Percentiles rank a stretch among this genome's conserved stretches.
Conservation (phyloP, 2,113 vertebrate genomes). For the Oncorhynchus clarkii region DNA sequence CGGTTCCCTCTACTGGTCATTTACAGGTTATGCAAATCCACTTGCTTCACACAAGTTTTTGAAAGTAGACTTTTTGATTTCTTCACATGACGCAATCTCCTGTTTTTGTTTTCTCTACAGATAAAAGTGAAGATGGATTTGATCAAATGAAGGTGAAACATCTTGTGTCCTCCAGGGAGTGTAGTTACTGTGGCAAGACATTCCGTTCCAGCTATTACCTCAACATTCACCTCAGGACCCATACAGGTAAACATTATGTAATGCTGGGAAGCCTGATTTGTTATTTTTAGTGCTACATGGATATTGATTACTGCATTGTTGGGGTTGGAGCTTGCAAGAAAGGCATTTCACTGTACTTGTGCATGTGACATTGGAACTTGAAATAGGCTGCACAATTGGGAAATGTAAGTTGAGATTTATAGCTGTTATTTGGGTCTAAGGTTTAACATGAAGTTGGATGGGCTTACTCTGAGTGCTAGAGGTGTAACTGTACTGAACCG, state of each 20-base stretch:
- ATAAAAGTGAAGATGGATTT: constrained; percentile 77
- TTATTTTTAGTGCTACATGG: too few species aligned
- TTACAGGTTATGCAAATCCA: not conserved
- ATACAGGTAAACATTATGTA: constrained; percentile 84
- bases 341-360: too few species aligned
- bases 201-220: constrained; percentile 99
- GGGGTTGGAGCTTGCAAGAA: too few species aligned
- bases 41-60: not conserved
- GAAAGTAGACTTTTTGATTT: not conserved
- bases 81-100: not conserved
- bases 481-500: too few species aligned
- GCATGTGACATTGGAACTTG: not conserved
- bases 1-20: constrained; percentile 61
- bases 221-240: constrained; percentile 97
- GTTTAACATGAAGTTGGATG: not conserved
- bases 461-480: not conserved
- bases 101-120: constrained; percentile 55
- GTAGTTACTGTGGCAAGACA: constrained; percentile 92
- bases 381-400: not conserved
- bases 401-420: not conserved
- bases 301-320: too few species aligned
- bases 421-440: not conserved
- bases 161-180: constrained; percentile 83
- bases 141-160: constrained; percentile 82
- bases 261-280: not conserved